Percentiles rank a stretch among this genome's conserved stretches.
Evolutionary conservation across 2,888 invertebrate genomes (phyloP).

Genomic region (Spisula subtruncata): DNA sequence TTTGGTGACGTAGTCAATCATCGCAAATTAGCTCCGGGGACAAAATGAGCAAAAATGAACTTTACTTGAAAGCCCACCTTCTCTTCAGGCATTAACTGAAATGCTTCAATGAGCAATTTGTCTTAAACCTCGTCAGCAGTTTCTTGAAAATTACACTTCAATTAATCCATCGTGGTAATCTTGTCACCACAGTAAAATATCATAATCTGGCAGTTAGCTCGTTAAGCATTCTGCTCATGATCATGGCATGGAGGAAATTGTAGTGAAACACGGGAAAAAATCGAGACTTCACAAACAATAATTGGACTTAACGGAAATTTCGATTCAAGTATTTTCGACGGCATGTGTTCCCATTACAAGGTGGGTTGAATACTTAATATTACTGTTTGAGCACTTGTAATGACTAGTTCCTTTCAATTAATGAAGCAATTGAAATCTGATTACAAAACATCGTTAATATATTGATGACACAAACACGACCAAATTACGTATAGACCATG

Average conservation of each 20-base stretch:
- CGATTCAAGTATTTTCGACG: background rate
- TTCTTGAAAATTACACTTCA: background rate
- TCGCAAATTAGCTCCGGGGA: too few species aligned
- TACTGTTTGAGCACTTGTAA: too few species aligned
- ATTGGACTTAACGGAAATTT: too few species aligned
- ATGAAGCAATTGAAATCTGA: too few species aligned
- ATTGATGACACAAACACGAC: too few species aligned
- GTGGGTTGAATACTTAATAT: too few species aligned
- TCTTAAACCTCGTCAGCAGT: background rate
- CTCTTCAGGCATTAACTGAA: background rate
- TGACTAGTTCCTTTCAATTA: too few species aligned
- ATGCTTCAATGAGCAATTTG: background rate
- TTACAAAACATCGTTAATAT: too few species aligned
- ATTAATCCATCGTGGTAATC: background rate
- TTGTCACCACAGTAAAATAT: background rate
- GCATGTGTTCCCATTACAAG: too few species aligned
- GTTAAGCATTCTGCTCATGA: background rate
- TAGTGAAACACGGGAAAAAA: background rate
- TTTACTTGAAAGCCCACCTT: background rate
- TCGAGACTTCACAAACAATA: background rate
- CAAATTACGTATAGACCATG: too few species aligned
- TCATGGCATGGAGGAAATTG: background rate
- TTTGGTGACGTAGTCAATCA: too few species aligned
- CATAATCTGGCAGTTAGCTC: background rate
- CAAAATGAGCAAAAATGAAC: background rate